Base-by-base conservation (phyloP, 2,888 invertebrate species). In the Mesorhabditis belari region DNA sequence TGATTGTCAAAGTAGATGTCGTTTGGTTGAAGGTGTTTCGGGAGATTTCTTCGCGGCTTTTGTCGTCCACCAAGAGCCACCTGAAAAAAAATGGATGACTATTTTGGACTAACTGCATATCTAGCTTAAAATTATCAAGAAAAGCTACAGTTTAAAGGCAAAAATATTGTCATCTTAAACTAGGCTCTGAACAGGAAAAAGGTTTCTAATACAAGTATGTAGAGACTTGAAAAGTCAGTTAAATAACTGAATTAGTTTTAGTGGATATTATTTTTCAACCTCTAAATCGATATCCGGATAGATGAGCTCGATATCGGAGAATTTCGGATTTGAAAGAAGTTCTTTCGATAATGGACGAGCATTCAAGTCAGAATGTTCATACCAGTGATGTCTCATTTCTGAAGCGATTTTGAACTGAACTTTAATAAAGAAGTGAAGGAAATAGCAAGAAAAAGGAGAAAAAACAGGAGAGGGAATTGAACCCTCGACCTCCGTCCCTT, bases 321-420 rank as follows among this genome's bases (percentile, higher is more conserved):
- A 79, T 57, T 78, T 79, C 54, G 71, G 71, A 61, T 79, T 79
- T 23, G 73, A 62, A 50, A 77, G 58, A 27, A 79, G 65, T 62
- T 79, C 79, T 27, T 71, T 69, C 12, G 66, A 60, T 17, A 79
- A 63, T 21, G 69, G 64, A 3, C 77, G 69, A 3, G 74, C 73
- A 61, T 73, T 70, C 26, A 79, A 55, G 54, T 79, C 79, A 17
- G 67, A 56, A 54, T 74, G 74, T 35, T 79, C 79, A 66, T 79
- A 79, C 79, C 79, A 79, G 61, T 79, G 79, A 57, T 79, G 79
- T 1, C 76, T 69, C 28, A 77, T 77, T 29, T 72, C 79, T 76
- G 56, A 50, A 74, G 56, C 4, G 17, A 60, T 21, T 17, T 29
- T 17, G 21, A 17, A 3, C 23, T 2, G 5, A 54, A 12, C 27